Percentiles rank a stretch among this genome's conserved stretches.
Evolutionary conservation across 23 tunicate genomes (phyloP).

Genomic region (Corella eumyota): DNA sequence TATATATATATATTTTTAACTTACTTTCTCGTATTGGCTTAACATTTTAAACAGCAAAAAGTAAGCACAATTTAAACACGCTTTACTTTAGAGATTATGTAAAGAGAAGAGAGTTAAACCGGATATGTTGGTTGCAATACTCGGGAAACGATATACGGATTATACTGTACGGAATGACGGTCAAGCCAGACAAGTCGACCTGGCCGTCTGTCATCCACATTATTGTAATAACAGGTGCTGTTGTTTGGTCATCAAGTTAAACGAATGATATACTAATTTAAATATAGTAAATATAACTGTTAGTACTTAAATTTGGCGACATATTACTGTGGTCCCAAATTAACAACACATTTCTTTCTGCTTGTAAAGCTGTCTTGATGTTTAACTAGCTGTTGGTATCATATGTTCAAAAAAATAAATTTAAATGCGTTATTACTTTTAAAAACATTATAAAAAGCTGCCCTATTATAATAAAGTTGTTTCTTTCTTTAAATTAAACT

Average conservation of each 20-base stretch:
- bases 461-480: too few relatives aligned
- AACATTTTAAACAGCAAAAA: too few relatives aligned
- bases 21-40: too few relatives aligned
- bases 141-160: slow-evolving; percentile 14
- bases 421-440: too few relatives aligned
- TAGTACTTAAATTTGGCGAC: background rate
- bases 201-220: slow-evolving; percentile 28
- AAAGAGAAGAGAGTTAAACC: background rate
- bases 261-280: background rate
- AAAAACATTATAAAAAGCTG: too few relatives aligned
- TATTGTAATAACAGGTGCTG: slow-evolving; percentile 43
- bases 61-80: background rate
- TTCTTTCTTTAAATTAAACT: too few relatives aligned
- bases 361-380: too few relatives aligned
- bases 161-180: slow-evolving; percentile 13
- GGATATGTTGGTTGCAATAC: background rate
- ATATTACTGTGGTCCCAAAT: background rate
- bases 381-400: too few relatives aligned
- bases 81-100: slow-evolving; percentile 4
- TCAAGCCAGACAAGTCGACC: slow-evolving; percentile 10
- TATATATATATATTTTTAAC: too few relatives aligned
- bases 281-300: background rate
- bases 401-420: too few relatives aligned
- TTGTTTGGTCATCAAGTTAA: background rate
- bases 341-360: background rate